Percentiles rank a stretch among this genome's conserved stretches.
These are phyloP conservation scores for Tenthredo scrophulariae DNA, from an alignment of 2,888 invertebrate genomes.

Conservation along the genomic window DNA sequence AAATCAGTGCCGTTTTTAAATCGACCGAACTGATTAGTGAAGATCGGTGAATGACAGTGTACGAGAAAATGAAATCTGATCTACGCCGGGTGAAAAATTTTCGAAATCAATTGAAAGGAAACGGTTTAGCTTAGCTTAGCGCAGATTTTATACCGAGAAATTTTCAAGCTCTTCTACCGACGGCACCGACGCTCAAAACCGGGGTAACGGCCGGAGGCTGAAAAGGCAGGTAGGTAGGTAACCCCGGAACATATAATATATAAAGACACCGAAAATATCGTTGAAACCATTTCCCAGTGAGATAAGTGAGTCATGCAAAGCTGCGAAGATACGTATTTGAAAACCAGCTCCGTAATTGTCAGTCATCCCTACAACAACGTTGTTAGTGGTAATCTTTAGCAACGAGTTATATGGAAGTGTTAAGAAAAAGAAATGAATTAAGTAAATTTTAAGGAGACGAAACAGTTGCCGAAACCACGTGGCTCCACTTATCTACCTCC, in stretches of 20 bases:
- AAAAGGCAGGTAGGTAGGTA: constrained; percentile 31
- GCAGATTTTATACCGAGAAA: background rate
- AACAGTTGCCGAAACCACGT: background rate
- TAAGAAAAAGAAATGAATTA: background rate
- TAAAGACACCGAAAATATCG: background rate
- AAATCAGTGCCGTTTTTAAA: background rate
- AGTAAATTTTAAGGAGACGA: background rate
- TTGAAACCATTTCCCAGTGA: constrained; percentile 11
- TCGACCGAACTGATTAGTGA: background rate
- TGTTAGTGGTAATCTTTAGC: background rate
- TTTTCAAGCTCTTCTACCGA: constrained; percentile 9
- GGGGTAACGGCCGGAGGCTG: background rate
- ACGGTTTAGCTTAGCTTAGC: background rate
- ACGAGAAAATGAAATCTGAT: background rate
- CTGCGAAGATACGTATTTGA: background rate
- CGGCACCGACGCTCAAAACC: constrained; percentile 6
- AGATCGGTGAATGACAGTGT: background rate
- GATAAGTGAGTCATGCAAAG: background rate
- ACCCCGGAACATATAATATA: background rate
- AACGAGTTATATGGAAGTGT: background rate
- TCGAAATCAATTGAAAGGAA: background rate
- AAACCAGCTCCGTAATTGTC: background rate
- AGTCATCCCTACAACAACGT: background rate
- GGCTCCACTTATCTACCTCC: constrained; percentile 10
- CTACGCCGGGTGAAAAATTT: background rate